Evolutionary conservation across 2,888 invertebrate genomes (phyloP).

Genomic region (Congeria kusceri): DNA sequence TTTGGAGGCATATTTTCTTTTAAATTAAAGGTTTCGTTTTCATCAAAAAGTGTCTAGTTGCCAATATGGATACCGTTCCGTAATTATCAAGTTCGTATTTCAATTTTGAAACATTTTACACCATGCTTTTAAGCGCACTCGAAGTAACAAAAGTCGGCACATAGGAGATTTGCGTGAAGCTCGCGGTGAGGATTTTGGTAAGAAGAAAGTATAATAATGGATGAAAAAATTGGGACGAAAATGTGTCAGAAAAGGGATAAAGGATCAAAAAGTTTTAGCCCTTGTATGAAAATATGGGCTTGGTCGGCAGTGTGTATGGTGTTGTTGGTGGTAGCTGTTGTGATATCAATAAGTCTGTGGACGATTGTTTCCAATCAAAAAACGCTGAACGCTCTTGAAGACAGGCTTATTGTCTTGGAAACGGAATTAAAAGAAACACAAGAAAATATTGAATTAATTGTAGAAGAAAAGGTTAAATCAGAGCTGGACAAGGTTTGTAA

Average conservation of each 20-base stretch:
- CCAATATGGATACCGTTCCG: no score
- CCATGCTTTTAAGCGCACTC: no score
- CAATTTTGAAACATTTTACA: no score
- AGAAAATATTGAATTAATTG: conserved; percentile 46
- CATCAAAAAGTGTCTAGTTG: no score
- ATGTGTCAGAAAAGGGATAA: background rate
- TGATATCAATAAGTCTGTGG: conserved; percentile 50
- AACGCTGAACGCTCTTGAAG: conserved; percentile 46
- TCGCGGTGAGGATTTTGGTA: no score
- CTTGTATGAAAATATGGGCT: conserved; percentile 43
- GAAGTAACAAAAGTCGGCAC: no score
- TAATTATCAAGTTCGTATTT: no score
- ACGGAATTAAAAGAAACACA: conserved; percentile 36
- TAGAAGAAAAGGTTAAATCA: conserved; percentile 41
- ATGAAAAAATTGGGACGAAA: conserved; percentile 15
- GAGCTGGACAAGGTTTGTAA: conserved; percentile 45
- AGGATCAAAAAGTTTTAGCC: conserved; percentile 10
- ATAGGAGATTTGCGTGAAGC: no score
- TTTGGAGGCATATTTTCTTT: no score
- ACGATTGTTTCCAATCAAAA: conserved; percentile 54
- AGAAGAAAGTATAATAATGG: conserved; percentile 17
- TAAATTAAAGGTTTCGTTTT: no score
- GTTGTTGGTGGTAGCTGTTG: conserved; percentile 40
- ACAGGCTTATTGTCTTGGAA: conserved; percentile 50
- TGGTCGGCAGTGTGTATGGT: conserved; percentile 38